Evolutionary conservation across 2,888 invertebrate genomes (phyloP).

Genomic region (Apantesis nais): DNA sequence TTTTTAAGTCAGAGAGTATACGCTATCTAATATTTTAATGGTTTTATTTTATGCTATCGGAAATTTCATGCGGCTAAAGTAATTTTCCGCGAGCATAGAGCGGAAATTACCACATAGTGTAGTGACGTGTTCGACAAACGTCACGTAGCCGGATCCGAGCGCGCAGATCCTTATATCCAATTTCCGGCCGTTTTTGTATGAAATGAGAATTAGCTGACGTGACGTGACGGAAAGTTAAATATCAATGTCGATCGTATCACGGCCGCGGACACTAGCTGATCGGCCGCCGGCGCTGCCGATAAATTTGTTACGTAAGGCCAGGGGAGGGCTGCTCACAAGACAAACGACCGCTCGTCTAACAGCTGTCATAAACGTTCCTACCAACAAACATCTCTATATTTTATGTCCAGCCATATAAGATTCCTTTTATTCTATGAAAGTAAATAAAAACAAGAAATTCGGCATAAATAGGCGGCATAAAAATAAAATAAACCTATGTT

Average conservation of each 20-base stretch:
- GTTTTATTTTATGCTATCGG: slow-evolving; percentile 78
- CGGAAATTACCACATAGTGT: slow-evolving; percentile 86
- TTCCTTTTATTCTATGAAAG: slow-evolving; percentile 39
- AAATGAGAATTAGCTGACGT: slow-evolving; percentile 84
- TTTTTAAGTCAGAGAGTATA: slow-evolving; percentile 42
- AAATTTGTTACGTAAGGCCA: slow-evolving; percentile 39
- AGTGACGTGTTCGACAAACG: slow-evolving; percentile 85
- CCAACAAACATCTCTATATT: slow-evolving; percentile 41
- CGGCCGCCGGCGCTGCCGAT: slow-evolving; percentile 36
- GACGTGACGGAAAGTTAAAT: slow-evolving; percentile 80
- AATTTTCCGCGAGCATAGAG: slow-evolving; percentile 82
- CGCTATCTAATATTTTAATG: slow-evolving; percentile 65
- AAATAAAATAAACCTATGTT: slow-evolving; percentile 15
- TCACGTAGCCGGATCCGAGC: slow-evolving; percentile 83
- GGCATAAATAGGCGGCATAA: slow-evolving; percentile 32
- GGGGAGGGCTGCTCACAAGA: slow-evolving; percentile 28
- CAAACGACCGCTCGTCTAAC: slow-evolving; percentile 32
- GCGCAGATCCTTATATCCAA: slow-evolving; percentile 85
- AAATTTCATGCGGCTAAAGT: slow-evolving; percentile 84
- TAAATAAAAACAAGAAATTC: slow-evolving; percentile 34
- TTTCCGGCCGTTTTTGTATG: slow-evolving; percentile 85
- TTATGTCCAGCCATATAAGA: slow-evolving; percentile 33
- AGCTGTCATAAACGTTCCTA: slow-evolving; percentile 43
- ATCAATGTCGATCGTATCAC: slow-evolving; percentile 71
- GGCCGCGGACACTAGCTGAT: slow-evolving; percentile 37